These are phyloP conservation scores for Oligia fasciuncula DNA, from an alignment of 2,888 invertebrate genomes.

Conservation along the genomic window DNA sequence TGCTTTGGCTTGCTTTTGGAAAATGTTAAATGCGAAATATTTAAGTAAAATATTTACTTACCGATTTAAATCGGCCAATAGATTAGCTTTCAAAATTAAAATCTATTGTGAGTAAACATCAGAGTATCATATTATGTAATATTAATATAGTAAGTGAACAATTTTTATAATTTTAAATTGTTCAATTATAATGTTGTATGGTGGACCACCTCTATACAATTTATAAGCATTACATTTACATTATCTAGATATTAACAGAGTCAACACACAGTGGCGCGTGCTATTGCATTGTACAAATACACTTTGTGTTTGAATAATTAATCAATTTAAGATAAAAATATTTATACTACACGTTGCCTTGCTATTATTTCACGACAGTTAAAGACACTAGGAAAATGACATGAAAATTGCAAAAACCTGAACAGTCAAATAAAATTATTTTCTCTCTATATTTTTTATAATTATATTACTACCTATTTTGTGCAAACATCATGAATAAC, in stretches of 20 bases:
- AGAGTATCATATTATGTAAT: not conserved
- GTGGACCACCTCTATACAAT: conserved; percentile 53
- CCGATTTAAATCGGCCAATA: not conserved
- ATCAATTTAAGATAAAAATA: conserved; percentile 63
- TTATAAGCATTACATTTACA: conserved; percentile 45
- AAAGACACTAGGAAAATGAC: not conserved
- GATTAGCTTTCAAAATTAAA: not conserved
- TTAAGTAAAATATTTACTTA: not conserved
- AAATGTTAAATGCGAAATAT: not conserved
- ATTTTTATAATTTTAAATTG: not conserved
- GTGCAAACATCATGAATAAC: no score
- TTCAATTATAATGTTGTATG: not conserved
- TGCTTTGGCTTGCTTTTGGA: not conserved
- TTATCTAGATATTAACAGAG: conserved; percentile 66
- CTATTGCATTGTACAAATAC: conserved; percentile 83
- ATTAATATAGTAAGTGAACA: not conserved
- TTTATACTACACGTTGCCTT: not conserved
- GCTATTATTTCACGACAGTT: not conserved
- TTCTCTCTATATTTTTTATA: not conserved
- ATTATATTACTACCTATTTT: not conserved
- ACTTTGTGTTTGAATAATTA: conserved; percentile 64
- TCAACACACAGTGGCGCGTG: conserved; percentile 80
- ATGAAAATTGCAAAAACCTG: not conserved
- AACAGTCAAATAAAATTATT: not conserved
- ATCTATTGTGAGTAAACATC: not conserved